Evolutionary conservation across 1,140 invertebrate species (phyloP), one percentile per base, ranked within the genome.

Genomic region (Ceratosolen solmsi): DNA sequence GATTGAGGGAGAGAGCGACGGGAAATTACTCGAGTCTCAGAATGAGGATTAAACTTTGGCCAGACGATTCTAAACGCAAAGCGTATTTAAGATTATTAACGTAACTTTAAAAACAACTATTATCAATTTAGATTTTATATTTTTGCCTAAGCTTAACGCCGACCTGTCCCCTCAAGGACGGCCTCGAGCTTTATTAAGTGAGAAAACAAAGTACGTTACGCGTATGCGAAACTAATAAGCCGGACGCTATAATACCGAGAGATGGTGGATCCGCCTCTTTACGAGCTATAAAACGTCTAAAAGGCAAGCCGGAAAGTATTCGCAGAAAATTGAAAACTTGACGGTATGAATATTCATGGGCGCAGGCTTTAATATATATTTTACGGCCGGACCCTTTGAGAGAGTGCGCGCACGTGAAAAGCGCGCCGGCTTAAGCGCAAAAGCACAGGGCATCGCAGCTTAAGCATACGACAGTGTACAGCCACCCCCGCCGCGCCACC

Each of bases 301-400:
- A 90, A 90, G 86, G 86, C 85, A 84, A 84, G 60, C 84, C 75
- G 83, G 85, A 89, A 90, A 90, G 87, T 90, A 90, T 89, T 90
- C 86, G 87, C 85, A 84, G 86, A 86, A 91, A 89, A 91, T 90
- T 90, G 89, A 90, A 90, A 90, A 89, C 87, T 90, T 88, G 85
- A 89, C 86, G 86, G 72, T 84, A 88, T 90, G 87, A 87, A 90
- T 89, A 91, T 90, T 90, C 88, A 90, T 89, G 85, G 83, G 74
- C 65, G 38, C 84, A 72, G 75, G 83, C 80, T 91, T 91, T 89
- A 89, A 91, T 90, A 90, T 88, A 88, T 89, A 88, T 89, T 91
- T 91, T 90, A 90, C 82, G 88, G 86, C 83, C 86, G 84, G 85
- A 83, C 84, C 83, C 82, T 86, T 86, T 86, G 70, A 84, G 84